These are phyloP conservation scores for Andrena haemorrhoa DNA, from an alignment of 2,888 invertebrate species.

Conservation along the genomic window DNA sequence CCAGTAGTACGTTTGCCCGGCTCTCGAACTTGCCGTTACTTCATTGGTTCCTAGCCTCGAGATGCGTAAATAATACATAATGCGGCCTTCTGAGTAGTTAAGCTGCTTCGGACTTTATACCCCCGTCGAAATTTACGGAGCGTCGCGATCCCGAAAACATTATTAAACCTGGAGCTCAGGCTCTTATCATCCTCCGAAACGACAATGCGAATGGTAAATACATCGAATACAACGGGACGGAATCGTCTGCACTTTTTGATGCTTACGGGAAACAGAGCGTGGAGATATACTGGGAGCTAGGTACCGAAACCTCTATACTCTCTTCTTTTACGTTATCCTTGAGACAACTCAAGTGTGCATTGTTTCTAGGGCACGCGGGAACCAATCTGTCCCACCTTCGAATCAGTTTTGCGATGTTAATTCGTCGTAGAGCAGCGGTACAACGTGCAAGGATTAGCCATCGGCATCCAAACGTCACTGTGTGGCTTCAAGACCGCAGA, in stretches of 20 bases:
- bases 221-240: neutral
- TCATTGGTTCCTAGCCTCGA: constrained; percentile 55
- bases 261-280: neutral
- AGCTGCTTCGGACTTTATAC: constrained; percentile 37
- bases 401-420: neutral
- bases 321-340: too few species aligned
- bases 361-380: too few species aligned
- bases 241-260: neutral
- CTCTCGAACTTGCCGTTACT: constrained; percentile 69
- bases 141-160: constrained; percentile 5
- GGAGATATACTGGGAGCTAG: neutral
- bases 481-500: constrained; percentile 34
- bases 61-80: constrained; percentile 58
- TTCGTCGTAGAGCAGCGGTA: neutral
- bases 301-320: too few species aligned
- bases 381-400: neutral
- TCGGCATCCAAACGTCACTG: neutral
- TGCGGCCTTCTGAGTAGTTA: constrained; percentile 42
- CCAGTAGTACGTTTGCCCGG: constrained; percentile 71
- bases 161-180: constrained; percentile 6
- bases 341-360: too few species aligned
- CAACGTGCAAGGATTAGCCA: neutral
- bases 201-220: neutral
- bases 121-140: constrained; percentile 25
- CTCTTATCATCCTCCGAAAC: constrained; percentile 5